Evolutionary conservation across 2,888 invertebrate genomes (phyloP), one percentile per base, ranked within the genome.

Genomic region (Hemicrepidius hirtus): DNA sequence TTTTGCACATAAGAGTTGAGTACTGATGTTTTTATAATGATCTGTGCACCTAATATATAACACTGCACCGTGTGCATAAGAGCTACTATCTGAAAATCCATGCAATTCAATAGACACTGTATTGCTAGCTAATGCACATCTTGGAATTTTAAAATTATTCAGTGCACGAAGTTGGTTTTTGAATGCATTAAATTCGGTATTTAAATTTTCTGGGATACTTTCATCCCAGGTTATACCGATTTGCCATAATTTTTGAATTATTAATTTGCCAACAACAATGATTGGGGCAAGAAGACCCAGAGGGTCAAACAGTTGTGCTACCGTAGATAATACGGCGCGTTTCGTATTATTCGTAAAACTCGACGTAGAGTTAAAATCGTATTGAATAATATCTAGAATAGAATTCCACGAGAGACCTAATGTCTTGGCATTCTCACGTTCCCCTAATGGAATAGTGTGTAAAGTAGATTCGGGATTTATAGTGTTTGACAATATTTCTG

Each of bases 1-100:
- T 60, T 76, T 77, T 0, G 75, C 71, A 60, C 73, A 71, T n/a
- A 71, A 37, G 32, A 77, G 46, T 24, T 64, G 50, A n/a, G 46
- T 24, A 50, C n/a, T 12, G 20, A 37, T 40, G 5, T 74, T 44
- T 16, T 60, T 67, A 55, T 37, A 7, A 73, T 59, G 4, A 70
- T 77, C 57, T 63, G 71, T 35, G 60, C 50, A 2, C 12, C 35
- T 60, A 57, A 60, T 10, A 59, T 70, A 53, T 9, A 65, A 21
- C 16, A 53, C 50, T 6, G 53, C 65, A 0, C 53, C 65, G 20
- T 53, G 40, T 5, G 65, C 65, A 3, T 10, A 13, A 12, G 32
- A 49, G 21, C 35, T 18, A n/a, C n/a, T n/a, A n/a, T n/a, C n/a
- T n/a, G n/a, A n/a, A n/a, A n/a, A n/a, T n/a, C n/a, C n/a, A n/a